Evolutionary conservation across 1,140 invertebrate species (phyloP).

Genomic region (Tyrophagus putrescentiae): DNA sequence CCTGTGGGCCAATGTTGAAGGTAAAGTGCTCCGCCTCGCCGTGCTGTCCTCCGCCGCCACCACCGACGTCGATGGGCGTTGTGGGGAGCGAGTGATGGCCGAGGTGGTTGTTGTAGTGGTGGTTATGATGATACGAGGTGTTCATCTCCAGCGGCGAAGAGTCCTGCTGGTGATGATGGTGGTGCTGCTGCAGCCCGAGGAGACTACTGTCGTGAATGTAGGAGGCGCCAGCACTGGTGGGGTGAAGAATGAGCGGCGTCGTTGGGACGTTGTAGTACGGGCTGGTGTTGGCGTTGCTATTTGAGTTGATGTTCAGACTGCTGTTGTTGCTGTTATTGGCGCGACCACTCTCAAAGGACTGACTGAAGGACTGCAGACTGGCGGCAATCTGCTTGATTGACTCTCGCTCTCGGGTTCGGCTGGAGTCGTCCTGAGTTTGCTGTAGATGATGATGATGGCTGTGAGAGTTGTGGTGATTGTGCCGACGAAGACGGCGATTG

Average conservation of each 20-base stretch:
- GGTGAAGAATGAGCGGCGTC: background rate
- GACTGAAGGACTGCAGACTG: slow-evolving; percentile 11
- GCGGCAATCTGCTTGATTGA: slow-evolving; percentile 8
- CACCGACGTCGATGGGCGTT: slow-evolving; percentile 5
- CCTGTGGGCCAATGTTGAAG: background rate
- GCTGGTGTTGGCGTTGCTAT: background rate
- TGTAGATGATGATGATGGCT: background rate
- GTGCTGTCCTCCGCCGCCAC: background rate
- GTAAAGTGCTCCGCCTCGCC: slow-evolving; percentile 7
- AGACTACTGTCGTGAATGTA: too few species aligned
- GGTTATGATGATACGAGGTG: background rate
- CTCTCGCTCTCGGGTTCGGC: background rate
- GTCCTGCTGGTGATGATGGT: too few species aligned
- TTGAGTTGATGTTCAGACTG: slow-evolving; percentile 1
- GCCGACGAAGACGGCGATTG: background rate
- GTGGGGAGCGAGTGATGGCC: slow-evolving; percentile 9
- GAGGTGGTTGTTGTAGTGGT: too few species aligned
- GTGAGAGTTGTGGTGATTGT: background rate
- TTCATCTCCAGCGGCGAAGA: too few species aligned
- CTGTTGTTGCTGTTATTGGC: slow-evolving; percentile 5
- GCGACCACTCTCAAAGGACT: slow-evolving; percentile 8
- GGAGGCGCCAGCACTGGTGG: too few species aligned
- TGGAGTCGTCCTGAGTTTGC: background rate
- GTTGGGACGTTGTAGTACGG: background rate
- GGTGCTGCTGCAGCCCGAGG: too few species aligned